Conservation (phyloP, 2,113 vertebrate species). For the Rhinolophus ferrumequinum region DNA sequence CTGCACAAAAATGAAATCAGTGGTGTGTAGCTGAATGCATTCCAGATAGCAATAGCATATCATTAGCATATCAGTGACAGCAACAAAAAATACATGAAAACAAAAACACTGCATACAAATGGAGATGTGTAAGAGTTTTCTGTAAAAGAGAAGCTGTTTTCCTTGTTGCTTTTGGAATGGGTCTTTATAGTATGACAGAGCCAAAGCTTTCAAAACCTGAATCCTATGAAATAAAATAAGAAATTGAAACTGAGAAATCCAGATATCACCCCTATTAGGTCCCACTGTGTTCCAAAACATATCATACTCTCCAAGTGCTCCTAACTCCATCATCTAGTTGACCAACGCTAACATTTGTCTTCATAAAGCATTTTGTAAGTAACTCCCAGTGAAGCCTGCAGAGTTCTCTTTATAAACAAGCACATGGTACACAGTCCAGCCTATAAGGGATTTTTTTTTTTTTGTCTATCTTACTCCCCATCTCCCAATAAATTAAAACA, state of each 20-base stretch:
- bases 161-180: not conserved
- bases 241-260: not conserved
- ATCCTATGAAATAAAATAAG: slow-evolving; percentile 40
- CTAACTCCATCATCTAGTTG: not conserved
- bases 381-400: not conserved
- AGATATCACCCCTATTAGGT: not conserved
- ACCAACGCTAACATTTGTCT: not conserved
- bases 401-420: slow-evolving; percentile 2
- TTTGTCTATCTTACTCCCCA: not conserved
- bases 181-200: not conserved
- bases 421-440: not conserved
- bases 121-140: slow-evolving; percentile 1
- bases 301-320: not conserved
- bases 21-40: slow-evolving; percentile 71
- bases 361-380: not conserved
- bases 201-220: not conserved
- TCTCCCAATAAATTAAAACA: not conserved
- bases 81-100: slow-evolving; percentile 58
- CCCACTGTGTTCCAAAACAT: not conserved
- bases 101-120: slow-evolving; percentile 67
- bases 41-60: slow-evolving; percentile 70
- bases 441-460: not conserved
- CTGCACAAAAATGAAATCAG: slow-evolving; percentile 76
- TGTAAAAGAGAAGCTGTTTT: slow-evolving; percentile 53
- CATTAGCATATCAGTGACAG: slow-evolving; percentile 72